These are phyloP conservation scores for Pelecanus crispus DNA, from an alignment of 2,113 vertebrate genomes.

Conservation along the genomic window DNA sequence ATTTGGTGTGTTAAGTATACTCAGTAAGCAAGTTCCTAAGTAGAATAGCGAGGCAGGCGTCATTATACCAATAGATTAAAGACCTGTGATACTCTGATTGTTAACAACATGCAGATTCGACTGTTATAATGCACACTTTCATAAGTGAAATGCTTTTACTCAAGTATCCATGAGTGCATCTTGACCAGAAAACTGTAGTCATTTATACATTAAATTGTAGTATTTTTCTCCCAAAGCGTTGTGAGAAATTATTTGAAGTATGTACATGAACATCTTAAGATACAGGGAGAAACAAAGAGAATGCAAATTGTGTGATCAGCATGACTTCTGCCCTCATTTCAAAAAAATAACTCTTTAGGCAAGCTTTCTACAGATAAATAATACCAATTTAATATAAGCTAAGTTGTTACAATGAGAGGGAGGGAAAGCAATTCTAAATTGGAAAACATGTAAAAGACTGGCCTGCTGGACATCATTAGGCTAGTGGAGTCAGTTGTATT, in stretches of 20 bases:
- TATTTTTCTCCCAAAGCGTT: background rate
- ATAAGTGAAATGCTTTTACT: background rate
- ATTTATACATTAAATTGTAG: background rate
- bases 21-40: background rate
- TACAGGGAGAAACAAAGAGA: background rate
- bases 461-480: background rate
- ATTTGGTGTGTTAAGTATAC: background rate
- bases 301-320: background rate
- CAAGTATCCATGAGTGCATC: background rate
- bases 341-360: background rate
- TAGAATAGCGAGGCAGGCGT: background rate
- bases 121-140: background rate
- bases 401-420: background rate
- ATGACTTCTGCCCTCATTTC: background rate
- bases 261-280: background rate
- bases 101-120: background rate
- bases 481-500: background rate
- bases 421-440: background rate
- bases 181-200: background rate
- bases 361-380: background rate
- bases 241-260: background rate
- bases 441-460: rapidly evolving
- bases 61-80: background rate
- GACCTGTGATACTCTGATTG: background rate
- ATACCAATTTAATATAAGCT: background rate